Evolutionary conservation across 2,888 invertebrate genomes (phyloP).

Genomic region (Orchesella flavescens): DNA sequence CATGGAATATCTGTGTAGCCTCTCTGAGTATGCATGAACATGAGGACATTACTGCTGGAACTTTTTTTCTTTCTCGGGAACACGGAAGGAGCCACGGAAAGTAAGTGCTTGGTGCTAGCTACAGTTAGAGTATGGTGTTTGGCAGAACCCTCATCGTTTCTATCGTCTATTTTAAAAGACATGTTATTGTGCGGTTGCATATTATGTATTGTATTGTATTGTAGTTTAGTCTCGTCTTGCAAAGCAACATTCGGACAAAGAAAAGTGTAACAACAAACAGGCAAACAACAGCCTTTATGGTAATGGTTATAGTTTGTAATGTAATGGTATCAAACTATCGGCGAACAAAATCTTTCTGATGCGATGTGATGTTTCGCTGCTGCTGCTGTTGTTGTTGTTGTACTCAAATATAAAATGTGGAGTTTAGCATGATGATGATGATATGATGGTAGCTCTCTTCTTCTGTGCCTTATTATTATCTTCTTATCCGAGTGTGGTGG

Average conservation of each 20-base stretch:
- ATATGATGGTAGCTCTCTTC: slow-evolving; percentile 5
- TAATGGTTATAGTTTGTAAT: slow-evolving; percentile 62
- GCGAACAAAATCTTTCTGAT: slow-evolving; percentile 53
- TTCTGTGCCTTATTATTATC: slow-evolving; percentile 6
- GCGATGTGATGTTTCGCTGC: slow-evolving; percentile 48
- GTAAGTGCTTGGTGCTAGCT: too few relatives aligned
- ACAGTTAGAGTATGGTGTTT: too few relatives aligned
- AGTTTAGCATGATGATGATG: neutral
- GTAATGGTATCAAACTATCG: slow-evolving; percentile 54
- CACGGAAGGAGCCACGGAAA: too few relatives aligned
- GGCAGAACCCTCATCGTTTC: too few relatives aligned
- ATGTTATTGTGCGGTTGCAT: neutral
- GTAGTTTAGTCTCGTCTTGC: too few relatives aligned
- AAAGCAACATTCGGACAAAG: too few relatives aligned
- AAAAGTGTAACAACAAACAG: slow-evolving; percentile 31
- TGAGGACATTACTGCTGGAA: too few relatives aligned
- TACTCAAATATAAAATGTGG: neutral
- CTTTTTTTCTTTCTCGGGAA: too few relatives aligned
- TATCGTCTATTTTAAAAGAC: neutral
- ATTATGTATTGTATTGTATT: too few relatives aligned
- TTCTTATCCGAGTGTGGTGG: slow-evolving; percentile 16
- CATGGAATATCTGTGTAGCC: too few relatives aligned
- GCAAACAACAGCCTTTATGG: slow-evolving; percentile 56
- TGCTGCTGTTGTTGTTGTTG: slow-evolving; percentile 12
- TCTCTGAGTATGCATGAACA: too few relatives aligned